A percentile compares a stretch with the other conserved stretches of the same genome.
Evolutionary conservation across 2,888 invertebrate genomes (phyloP).

Genomic region (Psylliodes chrysocephalus): DNA sequence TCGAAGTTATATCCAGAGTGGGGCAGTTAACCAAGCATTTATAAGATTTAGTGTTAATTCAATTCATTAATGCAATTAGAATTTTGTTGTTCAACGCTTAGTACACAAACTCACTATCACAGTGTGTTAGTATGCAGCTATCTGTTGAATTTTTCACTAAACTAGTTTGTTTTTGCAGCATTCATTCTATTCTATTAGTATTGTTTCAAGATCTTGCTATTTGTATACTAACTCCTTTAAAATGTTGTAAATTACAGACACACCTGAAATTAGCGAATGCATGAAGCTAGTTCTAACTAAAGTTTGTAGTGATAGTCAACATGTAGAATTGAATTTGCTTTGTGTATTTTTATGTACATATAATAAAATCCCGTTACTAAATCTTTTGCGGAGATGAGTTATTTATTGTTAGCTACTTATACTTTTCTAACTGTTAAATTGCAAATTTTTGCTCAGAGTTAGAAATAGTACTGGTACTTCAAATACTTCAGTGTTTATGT

Average conservation of each 20-base stretch:
- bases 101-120: slow-evolving; percentile 3
- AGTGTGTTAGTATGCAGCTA: slow-evolving; percentile 13
- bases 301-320: slow-evolving; percentile 1
- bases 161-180: slow-evolving; percentile 13
- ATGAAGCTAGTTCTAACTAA: slow-evolving; percentile 5
- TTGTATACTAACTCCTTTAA: slow-evolving; percentile 3
- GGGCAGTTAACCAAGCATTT: no score
- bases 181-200: slow-evolving; percentile 12
- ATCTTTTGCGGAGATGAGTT: not conserved
- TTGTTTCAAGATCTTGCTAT: slow-evolving; percentile 17
- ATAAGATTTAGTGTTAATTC: no score
- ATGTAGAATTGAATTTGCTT: slow-evolving; percentile 3
- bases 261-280: not conserved
- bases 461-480: not conserved
- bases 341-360: not conserved
- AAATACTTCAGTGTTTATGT: not conserved
- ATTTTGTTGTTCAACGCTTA: not conserved
- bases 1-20: no score
- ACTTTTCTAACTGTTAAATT: not conserved
- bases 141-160: slow-evolving; percentile 15
- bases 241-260: not conserved
- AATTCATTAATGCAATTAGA: not conserved
- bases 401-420: not conserved
- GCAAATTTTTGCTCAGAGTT: not conserved
- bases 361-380: no score